A percentile compares a stretch with the other conserved stretches of the same genome.
Evolutionary conservation across 2,797 vertebrate species (phyloP).

Genomic region (Rhabdophis nuchalis): DNA sequence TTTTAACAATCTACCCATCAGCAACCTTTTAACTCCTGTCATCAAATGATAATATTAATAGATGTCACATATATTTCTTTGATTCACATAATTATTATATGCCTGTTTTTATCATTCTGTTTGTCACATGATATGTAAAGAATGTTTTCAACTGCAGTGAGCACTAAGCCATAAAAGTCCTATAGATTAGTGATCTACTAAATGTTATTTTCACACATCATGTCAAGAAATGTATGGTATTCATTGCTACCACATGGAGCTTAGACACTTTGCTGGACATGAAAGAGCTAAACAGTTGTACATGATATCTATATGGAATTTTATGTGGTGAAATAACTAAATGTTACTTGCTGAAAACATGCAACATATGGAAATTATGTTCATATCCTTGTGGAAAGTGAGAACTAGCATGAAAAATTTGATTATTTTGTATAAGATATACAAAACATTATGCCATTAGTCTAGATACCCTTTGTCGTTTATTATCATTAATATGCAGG

Average conservation of each 20-base stretch:
- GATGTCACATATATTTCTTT: not conserved
- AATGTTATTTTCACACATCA: not conserved
- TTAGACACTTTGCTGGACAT: not conserved
- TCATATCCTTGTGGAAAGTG: not conserved
- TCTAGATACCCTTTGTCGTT: not conserved
- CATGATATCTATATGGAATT: not conserved
- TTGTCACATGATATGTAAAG: not conserved
- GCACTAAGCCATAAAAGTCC: not conserved
- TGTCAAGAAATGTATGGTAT: not conserved
- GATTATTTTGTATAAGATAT: not conserved
- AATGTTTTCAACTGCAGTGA: not conserved
- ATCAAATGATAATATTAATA: not conserved
- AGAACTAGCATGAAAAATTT: not conserved
- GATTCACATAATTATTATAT: not conserved
- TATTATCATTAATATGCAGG: not conserved
- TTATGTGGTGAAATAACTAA: not conserved
- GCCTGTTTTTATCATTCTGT: not conserved
- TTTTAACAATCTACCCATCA: not conserved
- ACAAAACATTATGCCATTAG: not conserved
- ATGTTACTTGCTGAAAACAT: not conserved
- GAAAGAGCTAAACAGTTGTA: not conserved
- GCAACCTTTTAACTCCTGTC: not conserved
- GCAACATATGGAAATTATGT: not conserved
- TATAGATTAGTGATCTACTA: not conserved
- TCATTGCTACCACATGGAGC: not conserved